A percentile compares a stretch with the other conserved stretches of the same genome.
Conservation (phyloP, 1,140 invertebrate species). For the Wasmannia auropunctata region DNA sequence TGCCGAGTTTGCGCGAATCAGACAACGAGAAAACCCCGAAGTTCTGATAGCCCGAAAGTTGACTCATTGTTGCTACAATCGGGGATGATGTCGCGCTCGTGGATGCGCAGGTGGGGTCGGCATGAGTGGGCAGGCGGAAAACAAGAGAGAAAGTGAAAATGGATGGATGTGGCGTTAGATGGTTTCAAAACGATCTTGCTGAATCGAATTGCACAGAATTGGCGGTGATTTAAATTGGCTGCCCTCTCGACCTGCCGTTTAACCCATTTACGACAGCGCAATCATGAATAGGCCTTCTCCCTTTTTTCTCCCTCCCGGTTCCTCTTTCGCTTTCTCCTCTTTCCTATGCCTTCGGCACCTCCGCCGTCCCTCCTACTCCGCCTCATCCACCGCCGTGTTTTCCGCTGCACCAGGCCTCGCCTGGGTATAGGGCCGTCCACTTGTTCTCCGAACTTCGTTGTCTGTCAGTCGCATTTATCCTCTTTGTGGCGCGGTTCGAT, state of each 20-base stretch:
- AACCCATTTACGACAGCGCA: conserved; percentile 72
- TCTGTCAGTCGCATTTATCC: conserved; percentile 67
- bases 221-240: conserved; percentile 76
- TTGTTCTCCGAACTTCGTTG: conserved; percentile 61
- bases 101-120: neutral
- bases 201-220: conserved; percentile 67
- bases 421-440: conserved; percentile 31
- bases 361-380: neutral
- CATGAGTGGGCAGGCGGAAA: conserved; percentile 19
- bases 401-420: neutral
- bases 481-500: conserved; percentile 61
- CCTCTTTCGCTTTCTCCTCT: conserved; percentile 1
- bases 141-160: conserved; percentile 43
- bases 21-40: neutral
- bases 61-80: neutral
- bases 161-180: conserved; percentile 10
- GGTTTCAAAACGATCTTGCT: conserved; percentile 55
- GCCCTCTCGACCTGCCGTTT: conserved; percentile 70
- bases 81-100: neutral
- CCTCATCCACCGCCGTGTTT: conserved; percentile 13
- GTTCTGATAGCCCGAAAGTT: neutral
- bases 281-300: conserved; percentile 49
- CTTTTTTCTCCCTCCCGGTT: conserved; percentile 8
- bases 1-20: neutral
- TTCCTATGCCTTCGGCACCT: conserved; percentile 24